These are phyloP conservation scores for Scaptomyza parva DNA, from an alignment of 2,888 invertebrate species.

Conservation along the genomic window DNA sequence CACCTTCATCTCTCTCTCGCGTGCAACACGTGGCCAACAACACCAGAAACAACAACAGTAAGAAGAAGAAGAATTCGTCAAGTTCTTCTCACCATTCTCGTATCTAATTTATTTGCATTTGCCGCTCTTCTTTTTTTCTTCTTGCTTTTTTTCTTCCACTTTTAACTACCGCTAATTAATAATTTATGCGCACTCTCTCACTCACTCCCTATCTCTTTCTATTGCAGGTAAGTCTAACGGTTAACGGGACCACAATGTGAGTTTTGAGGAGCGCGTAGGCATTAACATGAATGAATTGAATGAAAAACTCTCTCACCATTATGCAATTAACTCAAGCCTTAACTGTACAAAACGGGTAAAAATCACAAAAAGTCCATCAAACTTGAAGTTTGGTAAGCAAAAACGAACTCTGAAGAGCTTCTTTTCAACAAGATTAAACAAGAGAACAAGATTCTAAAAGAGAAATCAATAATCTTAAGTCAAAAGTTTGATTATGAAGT, in stretches of 20 bases:
- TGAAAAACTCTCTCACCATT: conserved; percentile 26
- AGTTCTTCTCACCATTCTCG: conserved; percentile 54
- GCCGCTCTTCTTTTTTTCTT: conserved; percentile 28
- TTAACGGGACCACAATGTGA: conserved; percentile 40
- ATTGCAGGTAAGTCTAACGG: conserved; percentile 73
- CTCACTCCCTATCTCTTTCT: conserved; percentile 6
- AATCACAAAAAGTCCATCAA: not conserved
- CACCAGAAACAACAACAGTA: conserved; percentile 2
- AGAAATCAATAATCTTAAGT: no score
- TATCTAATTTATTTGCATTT: conserved; percentile 71
- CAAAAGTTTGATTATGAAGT: no score
- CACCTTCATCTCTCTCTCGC: conserved; percentile 53
- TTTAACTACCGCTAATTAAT: conserved; percentile 60
- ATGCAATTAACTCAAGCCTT: conserved; percentile 32
- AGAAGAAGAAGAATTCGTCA: conserved; percentile 23
- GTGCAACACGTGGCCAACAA: conserved; percentile 67
- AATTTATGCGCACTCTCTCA: conserved; percentile 59
- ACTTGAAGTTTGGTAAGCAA: not conserved
- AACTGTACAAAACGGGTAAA: conserved; percentile 21
- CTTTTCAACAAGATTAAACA: no score
- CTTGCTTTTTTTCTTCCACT: not conserved
- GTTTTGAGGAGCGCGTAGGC: conserved; percentile 48
- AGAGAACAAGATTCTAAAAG: no score
- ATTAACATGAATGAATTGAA: conserved; percentile 24
- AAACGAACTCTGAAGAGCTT: not conserved